Percentiles rank a stretch among this genome's conserved stretches.
phyloP scores from a whole-genome alignment of 2,797 vertebrate genomes.

The Toxotes lorentzi region DNA sequence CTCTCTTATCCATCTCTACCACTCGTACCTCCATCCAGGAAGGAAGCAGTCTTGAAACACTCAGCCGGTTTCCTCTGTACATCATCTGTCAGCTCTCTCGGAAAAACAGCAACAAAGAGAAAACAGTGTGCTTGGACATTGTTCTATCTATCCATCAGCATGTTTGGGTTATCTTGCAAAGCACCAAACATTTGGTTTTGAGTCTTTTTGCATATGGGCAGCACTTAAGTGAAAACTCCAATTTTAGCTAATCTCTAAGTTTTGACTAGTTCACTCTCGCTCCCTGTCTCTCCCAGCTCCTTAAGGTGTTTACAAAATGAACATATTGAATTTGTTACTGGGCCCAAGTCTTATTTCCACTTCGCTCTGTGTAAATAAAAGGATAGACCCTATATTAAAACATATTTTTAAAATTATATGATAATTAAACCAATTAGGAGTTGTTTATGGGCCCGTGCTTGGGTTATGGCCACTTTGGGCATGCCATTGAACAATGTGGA shows the following conservation, averaged over 20 bases:
- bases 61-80: slow-evolving; percentile 56
- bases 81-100: slow-evolving; percentile 62
- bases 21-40: slow-evolving; percentile 64
- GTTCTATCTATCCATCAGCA: slow-evolving; percentile 48
- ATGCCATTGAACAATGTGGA: slow-evolving; percentile 83
- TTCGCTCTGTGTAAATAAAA: slow-evolving; percentile 84
- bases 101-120: slow-evolving; percentile 61
- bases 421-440: slow-evolving; percentile 86
- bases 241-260: slow-evolving; percentile 53
- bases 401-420: slow-evolving; percentile 85
- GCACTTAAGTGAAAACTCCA: slow-evolving; percentile 37
- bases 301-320: slow-evolving; percentile 86
- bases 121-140: slow-evolving; percentile 36
- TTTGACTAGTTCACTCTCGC: slow-evolving; percentile 52
- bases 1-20: slow-evolving; percentile 55
- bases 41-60: slow-evolving; percentile 77
- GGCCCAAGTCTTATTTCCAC: slow-evolving; percentile 80
- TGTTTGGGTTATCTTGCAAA: slow-evolving; percentile 54
- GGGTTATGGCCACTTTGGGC: slow-evolving; percentile 81
- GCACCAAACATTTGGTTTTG: slow-evolving; percentile 48
- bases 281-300: slow-evolving; percentile 46
- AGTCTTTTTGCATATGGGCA: slow-evolving; percentile 34
- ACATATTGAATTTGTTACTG: slow-evolving; percentile 87
- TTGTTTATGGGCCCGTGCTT: slow-evolving; percentile 81
- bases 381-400: slow-evolving; percentile 85